Evolutionary conservation across 92 coral and sea anemone species (phyloP).

Genomic region (Siderastrea radians): DNA sequence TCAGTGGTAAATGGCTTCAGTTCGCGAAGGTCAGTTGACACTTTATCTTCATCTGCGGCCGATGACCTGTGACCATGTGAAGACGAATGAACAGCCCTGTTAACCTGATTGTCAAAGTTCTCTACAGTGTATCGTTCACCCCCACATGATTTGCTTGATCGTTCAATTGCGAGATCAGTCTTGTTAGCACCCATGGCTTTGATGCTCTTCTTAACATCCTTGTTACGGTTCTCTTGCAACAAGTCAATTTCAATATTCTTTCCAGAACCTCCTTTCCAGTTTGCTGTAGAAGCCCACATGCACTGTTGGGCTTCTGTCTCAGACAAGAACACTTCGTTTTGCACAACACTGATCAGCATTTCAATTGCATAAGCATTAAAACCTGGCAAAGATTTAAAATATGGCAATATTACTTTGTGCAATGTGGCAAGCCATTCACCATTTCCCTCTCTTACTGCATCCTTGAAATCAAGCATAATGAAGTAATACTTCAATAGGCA

Average conservation of each 20-base stretch:
- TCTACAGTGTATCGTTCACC: slow-evolving; percentile 61
- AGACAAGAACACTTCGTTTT: slow-evolving; percentile 49
- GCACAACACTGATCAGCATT: slow-evolving; percentile 64
- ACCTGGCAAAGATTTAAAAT: slow-evolving; percentile 49
- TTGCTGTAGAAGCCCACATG: slow-evolving; percentile 75
- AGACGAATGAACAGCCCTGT: slow-evolving; percentile 38
- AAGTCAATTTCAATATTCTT: too few relatives aligned
- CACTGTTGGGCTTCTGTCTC: slow-evolving; percentile 70
- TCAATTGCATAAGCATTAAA: slow-evolving; percentile 73
- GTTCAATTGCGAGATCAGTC: slow-evolving; percentile 70
- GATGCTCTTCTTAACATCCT: too few relatives aligned
- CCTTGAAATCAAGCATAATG: slow-evolving; percentile 25
- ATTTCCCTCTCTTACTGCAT: slow-evolving; percentile 64
- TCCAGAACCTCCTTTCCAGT: too few relatives aligned
- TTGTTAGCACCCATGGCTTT: too few relatives aligned
- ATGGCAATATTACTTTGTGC: slow-evolving; percentile 62
- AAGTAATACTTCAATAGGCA: slow-evolving; percentile 29
- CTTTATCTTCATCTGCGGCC: slow-evolving; percentile 57
- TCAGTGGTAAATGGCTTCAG: slow-evolving; percentile 40
- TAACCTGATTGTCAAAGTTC: slow-evolving; percentile 58
- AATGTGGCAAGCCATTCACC: slow-evolving; percentile 63
- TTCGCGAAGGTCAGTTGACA: slow-evolving; percentile 50
- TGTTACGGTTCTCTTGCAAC: too few relatives aligned
- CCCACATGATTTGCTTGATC: slow-evolving; percentile 69
- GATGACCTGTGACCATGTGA: slow-evolving; percentile 67